A percentile compares a stretch with the other conserved stretches of the same genome.
These are phyloP conservation scores for Halcyon leucocephala DNA, from an alignment of 2,797 vertebrate genomes.

Conservation along the genomic window DNA sequence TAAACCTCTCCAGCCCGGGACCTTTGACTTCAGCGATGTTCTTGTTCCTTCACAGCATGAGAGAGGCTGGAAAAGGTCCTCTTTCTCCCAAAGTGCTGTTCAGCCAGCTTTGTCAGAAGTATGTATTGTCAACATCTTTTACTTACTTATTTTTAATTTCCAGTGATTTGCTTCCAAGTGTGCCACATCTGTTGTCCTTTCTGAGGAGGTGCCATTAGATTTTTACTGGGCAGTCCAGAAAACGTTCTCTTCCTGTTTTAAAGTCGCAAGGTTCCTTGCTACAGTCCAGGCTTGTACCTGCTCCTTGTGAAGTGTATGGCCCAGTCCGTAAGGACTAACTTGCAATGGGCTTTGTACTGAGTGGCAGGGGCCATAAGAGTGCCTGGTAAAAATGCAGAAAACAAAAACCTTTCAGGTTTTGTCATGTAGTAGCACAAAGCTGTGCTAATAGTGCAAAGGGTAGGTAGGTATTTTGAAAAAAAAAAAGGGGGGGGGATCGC, in stretches of 20 bases:
- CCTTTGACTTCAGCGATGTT: constrained; percentile 96
- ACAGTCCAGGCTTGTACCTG: not conserved
- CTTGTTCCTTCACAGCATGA: constrained; percentile 95
- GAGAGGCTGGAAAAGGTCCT: constrained; percentile 91
- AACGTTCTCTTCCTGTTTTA: not conserved
- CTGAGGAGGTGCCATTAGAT: not conserved
- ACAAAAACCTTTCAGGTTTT: not conserved
- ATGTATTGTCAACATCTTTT: constrained; percentile 58
- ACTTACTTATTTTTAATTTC: not conserved
- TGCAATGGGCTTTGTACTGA: not conserved
- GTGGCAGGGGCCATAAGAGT: not conserved
- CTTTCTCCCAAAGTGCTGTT: constrained; percentile 95
- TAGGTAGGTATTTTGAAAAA: not conserved
- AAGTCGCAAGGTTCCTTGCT: not conserved
- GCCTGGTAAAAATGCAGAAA: not conserved
- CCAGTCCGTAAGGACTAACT: not conserved
- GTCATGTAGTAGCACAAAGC: not conserved
- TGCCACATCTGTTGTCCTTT: not conserved
- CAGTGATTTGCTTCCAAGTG: not conserved
- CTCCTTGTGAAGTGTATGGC: not conserved
- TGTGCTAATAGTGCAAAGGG: not conserved
- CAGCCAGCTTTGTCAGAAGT: constrained; percentile 98
- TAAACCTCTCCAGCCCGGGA: constrained; percentile 89
- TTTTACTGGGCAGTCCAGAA: not conserved
- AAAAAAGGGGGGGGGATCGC: not conserved